A percentile compares a stretch with the other conserved stretches of the same genome.
phyloP scores from a whole-genome alignment of 2,113 vertebrate genomes.

The Dendropsophus ebraccatus region DNA sequence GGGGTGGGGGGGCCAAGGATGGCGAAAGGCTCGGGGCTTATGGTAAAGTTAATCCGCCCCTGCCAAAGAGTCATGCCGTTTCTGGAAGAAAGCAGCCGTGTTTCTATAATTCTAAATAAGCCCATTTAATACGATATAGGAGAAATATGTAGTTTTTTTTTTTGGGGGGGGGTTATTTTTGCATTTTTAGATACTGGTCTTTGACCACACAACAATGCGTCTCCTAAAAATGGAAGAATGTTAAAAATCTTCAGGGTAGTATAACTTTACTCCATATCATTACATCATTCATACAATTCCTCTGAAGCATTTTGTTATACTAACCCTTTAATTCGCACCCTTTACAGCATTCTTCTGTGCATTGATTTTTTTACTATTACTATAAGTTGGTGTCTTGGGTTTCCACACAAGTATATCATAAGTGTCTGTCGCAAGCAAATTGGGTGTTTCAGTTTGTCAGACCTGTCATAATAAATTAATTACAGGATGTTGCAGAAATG shows the following conservation, averaged over 20 bases:
- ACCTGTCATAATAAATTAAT: slow-evolving; percentile 99
- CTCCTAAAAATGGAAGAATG: background rate
- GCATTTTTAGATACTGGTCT: no score
- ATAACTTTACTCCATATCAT: background rate
- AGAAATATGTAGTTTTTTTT: no score
- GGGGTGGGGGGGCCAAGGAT: no score
- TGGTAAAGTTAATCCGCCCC: no score
- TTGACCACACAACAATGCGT: no score
- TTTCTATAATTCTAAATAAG: no score
- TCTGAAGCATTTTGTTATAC: background rate
- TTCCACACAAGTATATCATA: slow-evolving; percentile 72
- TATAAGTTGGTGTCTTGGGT: slow-evolving; percentile 61
- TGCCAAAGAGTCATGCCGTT: no score
- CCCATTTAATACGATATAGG: no score
- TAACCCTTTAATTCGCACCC: background rate
- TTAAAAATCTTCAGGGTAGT: background rate
- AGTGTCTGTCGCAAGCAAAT: slow-evolving; percentile 92
- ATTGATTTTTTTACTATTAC: slow-evolving; percentile 44
- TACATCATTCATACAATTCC: background rate
- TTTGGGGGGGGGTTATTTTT: no score
- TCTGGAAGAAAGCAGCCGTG: no score
- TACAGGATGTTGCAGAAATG: slow-evolving; percentile 99
- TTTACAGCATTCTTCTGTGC: background rate
- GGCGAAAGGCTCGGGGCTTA: no score
- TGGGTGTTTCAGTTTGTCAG: slow-evolving; percentile 98